Evolutionary conservation across 2,113 vertebrate species (phyloP).

Genomic region (Oryzias curvinotus): DNA sequence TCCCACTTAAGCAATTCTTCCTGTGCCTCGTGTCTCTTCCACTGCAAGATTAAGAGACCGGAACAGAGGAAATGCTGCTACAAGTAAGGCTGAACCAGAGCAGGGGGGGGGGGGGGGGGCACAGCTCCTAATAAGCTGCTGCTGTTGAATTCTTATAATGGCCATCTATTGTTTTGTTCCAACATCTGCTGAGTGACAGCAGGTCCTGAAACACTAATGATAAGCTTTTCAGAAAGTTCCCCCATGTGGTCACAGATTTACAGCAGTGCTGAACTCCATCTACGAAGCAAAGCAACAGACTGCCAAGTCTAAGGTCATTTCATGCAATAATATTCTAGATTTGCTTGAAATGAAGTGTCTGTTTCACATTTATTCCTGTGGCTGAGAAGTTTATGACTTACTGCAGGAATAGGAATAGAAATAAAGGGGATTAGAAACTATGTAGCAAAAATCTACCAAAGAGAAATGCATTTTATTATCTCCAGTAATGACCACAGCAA

Average conservation of each 20-base stretch:
- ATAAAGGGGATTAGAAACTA: conserved; percentile 2
- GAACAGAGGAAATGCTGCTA: too few relatives aligned
- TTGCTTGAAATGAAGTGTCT: neutral
- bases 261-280: neutral
- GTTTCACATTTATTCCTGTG: neutral
- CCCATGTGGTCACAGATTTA: neutral
- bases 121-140: too few relatives aligned
- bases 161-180: too few relatives aligned
- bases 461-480: neutral
- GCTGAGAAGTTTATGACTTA: neutral
- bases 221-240: too few relatives aligned
- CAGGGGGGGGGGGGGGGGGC: too few relatives aligned
- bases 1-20: too few relatives aligned
- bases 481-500: neutral
- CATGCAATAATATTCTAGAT: neutral
- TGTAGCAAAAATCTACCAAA: neutral
- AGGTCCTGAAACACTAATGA: too few relatives aligned
- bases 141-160: too few relatives aligned
- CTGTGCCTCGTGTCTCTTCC: too few relatives aligned
- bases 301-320: neutral
- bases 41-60: too few relatives aligned
- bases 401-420: neutral
- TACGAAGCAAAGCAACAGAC: neutral
- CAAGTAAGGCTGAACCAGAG: too few relatives aligned
- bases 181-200: too few relatives aligned